Evolutionary conservation across 2,113 vertebrate species (phyloP).

Genomic region (Oreochromis niloticus): DNA sequence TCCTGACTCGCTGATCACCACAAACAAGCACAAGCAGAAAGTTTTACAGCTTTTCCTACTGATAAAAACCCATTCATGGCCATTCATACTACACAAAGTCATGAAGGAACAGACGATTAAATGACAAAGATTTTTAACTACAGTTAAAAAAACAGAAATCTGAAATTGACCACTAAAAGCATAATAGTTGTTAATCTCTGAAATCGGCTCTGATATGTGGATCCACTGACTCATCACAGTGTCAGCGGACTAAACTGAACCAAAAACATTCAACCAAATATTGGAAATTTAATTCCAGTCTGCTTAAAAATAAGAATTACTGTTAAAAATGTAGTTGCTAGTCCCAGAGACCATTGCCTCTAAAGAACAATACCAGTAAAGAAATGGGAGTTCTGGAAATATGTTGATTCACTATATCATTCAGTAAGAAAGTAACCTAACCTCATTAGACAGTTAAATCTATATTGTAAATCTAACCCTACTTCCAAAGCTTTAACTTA

Average conservation of each 20-base stretch:
- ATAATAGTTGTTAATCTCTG: not conserved
- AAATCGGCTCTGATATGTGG: not conserved
- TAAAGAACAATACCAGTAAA: not conserved
- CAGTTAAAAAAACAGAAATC: not conserved
- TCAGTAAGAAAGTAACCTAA: too few species aligned
- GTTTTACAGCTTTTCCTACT: not conserved
- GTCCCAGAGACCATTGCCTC: not conserved
- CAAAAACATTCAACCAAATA: not conserved
- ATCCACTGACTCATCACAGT: not conserved
- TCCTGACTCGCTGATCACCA: not conserved
- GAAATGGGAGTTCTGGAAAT: too few species aligned
- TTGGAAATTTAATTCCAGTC: not conserved
- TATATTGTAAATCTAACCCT: too few species aligned
- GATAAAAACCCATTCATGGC: not conserved
- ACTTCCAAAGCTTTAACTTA: too few species aligned
- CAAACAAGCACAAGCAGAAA: not conserved
- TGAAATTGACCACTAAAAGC: not conserved
- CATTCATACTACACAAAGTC: not conserved
- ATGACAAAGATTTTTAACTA: not conserved
- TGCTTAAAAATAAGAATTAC: not conserved
- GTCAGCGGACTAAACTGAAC: not conserved
- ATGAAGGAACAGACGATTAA: not conserved
- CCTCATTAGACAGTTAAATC: too few species aligned
- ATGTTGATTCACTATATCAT: too few species aligned
- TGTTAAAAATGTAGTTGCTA: fast-evolving